Conservation (phyloP, 2,113 vertebrate genomes). For the Tonatia bakeri region DNA sequence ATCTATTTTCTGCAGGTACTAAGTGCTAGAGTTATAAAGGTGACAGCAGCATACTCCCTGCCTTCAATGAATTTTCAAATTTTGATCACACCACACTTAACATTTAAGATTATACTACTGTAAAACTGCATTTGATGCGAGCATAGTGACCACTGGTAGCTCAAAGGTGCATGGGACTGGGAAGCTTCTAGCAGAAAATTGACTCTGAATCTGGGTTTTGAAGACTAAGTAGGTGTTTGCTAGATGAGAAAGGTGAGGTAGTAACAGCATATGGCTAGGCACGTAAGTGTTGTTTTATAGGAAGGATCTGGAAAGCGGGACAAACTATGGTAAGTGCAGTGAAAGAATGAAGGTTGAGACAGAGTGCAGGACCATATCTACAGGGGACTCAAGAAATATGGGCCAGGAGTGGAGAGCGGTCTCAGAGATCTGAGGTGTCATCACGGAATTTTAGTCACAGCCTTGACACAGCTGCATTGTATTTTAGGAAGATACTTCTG, state of each 20-base stretch:
- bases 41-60: not conserved
- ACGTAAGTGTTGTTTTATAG: too few relatives aligned
- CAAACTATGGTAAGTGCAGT: not conserved
- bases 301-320: not conserved
- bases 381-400: not conserved
- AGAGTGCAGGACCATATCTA: accelerated
- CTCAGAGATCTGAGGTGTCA: not conserved
- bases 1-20: not conserved
- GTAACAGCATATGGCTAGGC: not conserved
- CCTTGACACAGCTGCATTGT: not conserved
- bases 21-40: not conserved
- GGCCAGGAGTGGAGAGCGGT: not conserved
- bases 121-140: not conserved
- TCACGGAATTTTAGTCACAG: not conserved
- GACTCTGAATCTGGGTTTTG: not conserved
- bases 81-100: not conserved
- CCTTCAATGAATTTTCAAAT: not conserved
- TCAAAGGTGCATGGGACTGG: not conserved
- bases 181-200: not conserved
- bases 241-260: not conserved
- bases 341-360: not conserved
- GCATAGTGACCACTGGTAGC: not conserved
- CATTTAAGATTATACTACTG: not conserved
- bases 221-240: not conserved
- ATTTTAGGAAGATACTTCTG: slow-evolving; percentile 18